phyloP scores from a whole-genome alignment of 2,113 vertebrate species.

The Vicugna pacos region DNA sequence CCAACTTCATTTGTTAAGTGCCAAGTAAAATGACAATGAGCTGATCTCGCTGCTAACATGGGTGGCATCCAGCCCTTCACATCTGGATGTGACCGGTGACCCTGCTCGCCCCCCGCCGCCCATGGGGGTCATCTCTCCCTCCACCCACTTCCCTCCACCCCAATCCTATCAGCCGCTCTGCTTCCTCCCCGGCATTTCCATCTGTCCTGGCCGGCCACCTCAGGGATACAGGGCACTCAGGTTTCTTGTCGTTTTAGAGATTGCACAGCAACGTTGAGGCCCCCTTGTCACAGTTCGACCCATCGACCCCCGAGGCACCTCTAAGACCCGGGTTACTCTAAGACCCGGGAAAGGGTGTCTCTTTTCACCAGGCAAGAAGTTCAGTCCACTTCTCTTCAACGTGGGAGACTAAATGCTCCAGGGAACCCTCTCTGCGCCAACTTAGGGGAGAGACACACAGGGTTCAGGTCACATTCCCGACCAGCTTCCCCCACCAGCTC shows the following conservation, averaged over 20 bases:
- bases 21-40: neutral
- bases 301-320: accelerated
- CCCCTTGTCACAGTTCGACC: neutral
- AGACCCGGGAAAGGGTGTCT: neutral
- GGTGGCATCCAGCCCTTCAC: accelerated
- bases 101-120: neutral
- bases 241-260: neutral
- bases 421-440: neutral
- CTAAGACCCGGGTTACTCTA: neutral
- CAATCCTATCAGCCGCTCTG: neutral
- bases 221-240: neutral
- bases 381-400: neutral
- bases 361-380: neutral
- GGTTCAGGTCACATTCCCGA: neutral
- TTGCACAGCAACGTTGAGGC: neutral
- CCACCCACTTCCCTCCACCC: too few species aligned
- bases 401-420: neutral
- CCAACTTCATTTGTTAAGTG: neutral
- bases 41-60: too few species aligned
- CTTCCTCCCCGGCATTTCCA: neutral
- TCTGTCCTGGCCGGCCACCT: neutral
- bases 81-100: neutral
- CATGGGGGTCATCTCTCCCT: neutral
- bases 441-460: neutral
- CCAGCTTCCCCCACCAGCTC: neutral